These are phyloP conservation scores for Drosophila silvestris DNA, from an alignment of 2,888 invertebrate species.

Conservation along the genomic window DNA sequence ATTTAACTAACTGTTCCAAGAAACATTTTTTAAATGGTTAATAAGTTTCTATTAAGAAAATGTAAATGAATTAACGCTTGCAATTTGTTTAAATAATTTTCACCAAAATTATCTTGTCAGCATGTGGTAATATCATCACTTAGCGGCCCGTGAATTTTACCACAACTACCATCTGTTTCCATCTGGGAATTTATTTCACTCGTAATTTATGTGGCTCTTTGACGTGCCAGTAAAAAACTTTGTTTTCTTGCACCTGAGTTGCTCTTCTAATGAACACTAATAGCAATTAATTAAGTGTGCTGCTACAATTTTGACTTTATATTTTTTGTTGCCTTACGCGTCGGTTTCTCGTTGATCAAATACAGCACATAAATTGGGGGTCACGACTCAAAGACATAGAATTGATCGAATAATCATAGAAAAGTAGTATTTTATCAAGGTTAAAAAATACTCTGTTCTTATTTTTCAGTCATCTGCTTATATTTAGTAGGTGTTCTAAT, in stretches of 20 bases:
- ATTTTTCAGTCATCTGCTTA: neutral
- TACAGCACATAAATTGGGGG: neutral
- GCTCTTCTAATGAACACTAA: slow-evolving; percentile 54
- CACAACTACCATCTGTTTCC: slow-evolving; percentile 21
- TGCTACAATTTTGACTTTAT: too few species aligned
- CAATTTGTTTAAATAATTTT: slow-evolving; percentile 8
- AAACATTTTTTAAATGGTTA: neutral
- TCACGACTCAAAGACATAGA: neutral
- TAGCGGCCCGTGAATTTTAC: slow-evolving; percentile 42
- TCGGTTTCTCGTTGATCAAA: slow-evolving; percentile 21
- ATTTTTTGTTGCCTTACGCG: neutral
- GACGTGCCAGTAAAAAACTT: slow-evolving; percentile 26
- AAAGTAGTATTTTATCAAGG: too few species aligned
- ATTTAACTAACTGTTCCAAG: neutral
- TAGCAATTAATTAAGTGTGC: slow-evolving; percentile 45
- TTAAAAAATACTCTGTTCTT: neutral
- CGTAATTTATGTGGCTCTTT: slow-evolving; percentile 13
- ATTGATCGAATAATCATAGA: neutral
- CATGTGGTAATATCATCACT: slow-evolving; percentile 30
- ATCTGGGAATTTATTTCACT: slow-evolving; percentile 6
- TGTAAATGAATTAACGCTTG: neutral
- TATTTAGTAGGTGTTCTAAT: neutral
- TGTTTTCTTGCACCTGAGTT: slow-evolving; percentile 37
- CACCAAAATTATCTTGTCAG: slow-evolving; percentile 4
- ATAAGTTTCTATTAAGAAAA: neutral